These are phyloP conservation scores for Crocallis elinguaria DNA, from an alignment of 2,888 invertebrate species.

Conservation along the genomic window DNA sequence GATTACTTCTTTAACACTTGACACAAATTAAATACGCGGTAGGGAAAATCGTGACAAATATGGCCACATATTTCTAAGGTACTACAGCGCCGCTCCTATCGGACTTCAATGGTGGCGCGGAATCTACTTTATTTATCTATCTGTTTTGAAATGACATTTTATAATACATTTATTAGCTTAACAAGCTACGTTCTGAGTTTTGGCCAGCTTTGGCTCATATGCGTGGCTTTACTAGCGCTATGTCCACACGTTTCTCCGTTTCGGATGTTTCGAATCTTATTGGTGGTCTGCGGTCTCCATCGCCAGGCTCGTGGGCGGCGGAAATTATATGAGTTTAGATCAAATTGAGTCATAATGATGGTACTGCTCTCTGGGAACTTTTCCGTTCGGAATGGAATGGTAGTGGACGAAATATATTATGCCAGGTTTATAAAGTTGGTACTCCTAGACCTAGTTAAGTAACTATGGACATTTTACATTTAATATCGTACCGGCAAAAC, in stretches of 20 bases:
- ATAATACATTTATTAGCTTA: background rate
- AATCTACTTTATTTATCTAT: no score
- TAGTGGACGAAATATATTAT: constrained; percentile 22
- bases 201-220: constrained; percentile 1
- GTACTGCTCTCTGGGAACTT: constrained; percentile 31
- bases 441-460: no score
- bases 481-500: no score
- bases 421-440: background rate
- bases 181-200: background rate
- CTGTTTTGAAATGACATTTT: no score
- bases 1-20: no score
- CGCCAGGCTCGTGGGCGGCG: constrained; percentile 21
- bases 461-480: no score
- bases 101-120: no score
- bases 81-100: no score
- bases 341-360: constrained; percentile 41
- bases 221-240: constrained; percentile 44
- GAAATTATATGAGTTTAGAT: constrained; percentile 31
- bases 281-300: constrained; percentile 29
- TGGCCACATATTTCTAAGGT: no score
- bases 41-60: no score
- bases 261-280: constrained; percentile 35
- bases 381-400: background rate
- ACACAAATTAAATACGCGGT: no score
- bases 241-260: constrained; percentile 43